Percentiles rank a stretch among this genome's conserved stretches.
Conservation (phyloP, 2,113 vertebrate genomes). For the Peromyscus polionotus region DNA sequence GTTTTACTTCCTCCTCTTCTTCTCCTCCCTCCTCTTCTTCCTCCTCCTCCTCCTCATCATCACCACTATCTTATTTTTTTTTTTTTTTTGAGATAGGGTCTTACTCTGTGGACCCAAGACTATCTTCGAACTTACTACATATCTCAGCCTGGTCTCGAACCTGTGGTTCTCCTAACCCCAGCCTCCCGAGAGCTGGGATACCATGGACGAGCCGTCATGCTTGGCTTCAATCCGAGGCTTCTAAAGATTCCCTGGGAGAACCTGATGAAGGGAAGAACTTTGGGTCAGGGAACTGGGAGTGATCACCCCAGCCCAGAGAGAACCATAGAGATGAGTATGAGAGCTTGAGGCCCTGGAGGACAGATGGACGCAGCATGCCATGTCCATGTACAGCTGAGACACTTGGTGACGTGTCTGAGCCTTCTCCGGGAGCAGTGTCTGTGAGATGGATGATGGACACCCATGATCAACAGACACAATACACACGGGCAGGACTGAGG, state of each 20-base stretch:
- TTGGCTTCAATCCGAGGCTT: not conserved
- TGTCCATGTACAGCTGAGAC: fast-evolving
- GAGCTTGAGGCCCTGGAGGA: not conserved
- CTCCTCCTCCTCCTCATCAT: too few species aligned
- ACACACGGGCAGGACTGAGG: not conserved
- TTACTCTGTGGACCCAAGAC: not conserved
- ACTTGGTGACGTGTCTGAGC: not conserved
- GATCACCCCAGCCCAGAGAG: not conserved
- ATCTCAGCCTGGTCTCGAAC: not conserved
- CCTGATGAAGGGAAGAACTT: not conserved
- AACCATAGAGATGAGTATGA: not conserved
- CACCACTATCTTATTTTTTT: not conserved
- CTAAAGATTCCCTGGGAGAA: not conserved
- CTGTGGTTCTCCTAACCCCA: too few species aligned
- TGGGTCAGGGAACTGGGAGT: not conserved
- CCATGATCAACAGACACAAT: not conserved
- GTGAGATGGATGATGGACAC: not conserved
- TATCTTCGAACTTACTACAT: not conserved
- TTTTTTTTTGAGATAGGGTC: not conserved
- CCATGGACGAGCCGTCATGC: too few species aligned
- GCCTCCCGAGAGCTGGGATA: not conserved
- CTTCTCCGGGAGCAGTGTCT: not conserved
- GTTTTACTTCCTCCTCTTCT: not conserved
- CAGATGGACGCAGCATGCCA: not conserved
- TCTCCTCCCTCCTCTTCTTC: too few species aligned